Base-by-base conservation (phyloP, 1,140 invertebrate species). In the Adoxophyes honmai region DNA sequence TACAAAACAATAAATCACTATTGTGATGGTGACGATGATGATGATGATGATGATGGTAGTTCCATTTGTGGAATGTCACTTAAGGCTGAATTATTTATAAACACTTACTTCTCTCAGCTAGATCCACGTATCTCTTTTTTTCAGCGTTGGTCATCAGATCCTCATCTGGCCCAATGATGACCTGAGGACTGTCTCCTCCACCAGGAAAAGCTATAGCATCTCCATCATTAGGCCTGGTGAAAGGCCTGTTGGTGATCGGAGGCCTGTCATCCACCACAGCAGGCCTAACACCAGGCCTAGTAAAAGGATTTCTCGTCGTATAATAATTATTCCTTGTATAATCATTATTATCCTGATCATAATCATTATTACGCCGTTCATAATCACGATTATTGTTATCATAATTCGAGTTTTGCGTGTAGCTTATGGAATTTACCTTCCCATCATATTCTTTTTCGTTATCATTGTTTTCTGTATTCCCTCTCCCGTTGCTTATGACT, bases 161-260 rank as follows among this genome's bases (percentile, higher is more conserved):
- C 36, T 79, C 81, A 68, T 82, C 68, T 2, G 75, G 72, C 0
- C 80, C 84, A 8, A 72, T 66, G 9, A 81, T 62, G 0, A 85
- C 15, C 36, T 60, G 52, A 8, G 63, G 63, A 4, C 52, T 52
- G 3, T 77, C 71, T 1, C 74, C 71, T 7, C 62, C 57, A 15
- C 52, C 44, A 34, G 56, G 53, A n/a, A 55, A 64, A 21, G 51
- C 34, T 28, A 66, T 56, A 1, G 52, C 58, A 11, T 58, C 59
- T 8, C 34, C 44, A 2, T 60, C 55, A 9, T 51, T 57, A 11
- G 55, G 58, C 36, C 62, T 34, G 1, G 70, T 70, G 0, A 63
- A 55, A 0, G 83, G 83, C 39, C 48, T 81, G 53, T 87, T 87
- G 0, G 84, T 87, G 10, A 87, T 87, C 0, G 84, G 81, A 0